A percentile compares a stretch with the other conserved stretches of the same genome.
Evolutionary conservation across 2,113 vertebrate species (phyloP).

Genomic region (Lycaon pictus): DNA sequence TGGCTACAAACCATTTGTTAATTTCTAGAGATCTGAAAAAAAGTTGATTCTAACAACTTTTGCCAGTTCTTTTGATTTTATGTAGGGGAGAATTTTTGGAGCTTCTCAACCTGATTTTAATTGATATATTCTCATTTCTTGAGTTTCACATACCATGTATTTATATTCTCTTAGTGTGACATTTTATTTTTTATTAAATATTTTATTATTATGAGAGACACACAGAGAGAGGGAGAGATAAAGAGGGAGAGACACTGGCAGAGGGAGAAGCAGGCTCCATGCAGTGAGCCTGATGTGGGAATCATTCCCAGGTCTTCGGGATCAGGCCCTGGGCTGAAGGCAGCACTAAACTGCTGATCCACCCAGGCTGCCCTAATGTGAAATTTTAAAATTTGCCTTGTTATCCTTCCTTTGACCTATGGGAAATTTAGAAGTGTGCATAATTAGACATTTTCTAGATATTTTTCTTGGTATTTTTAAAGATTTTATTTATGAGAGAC

Average conservation of each 20-base stretch:
- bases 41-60: background rate
- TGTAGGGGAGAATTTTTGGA: background rate
- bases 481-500: too few species aligned
- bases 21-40: background rate
- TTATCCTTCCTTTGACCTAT: background rate
- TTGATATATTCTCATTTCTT: background rate
- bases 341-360: too few species aligned
- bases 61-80: background rate
- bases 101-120: background rate
- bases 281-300: too few species aligned
- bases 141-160: background rate
- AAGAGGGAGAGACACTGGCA: too few species aligned
- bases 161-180: background rate
- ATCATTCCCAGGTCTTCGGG: too few species aligned
- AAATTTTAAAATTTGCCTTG: background rate
- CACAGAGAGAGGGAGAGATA: too few species aligned
- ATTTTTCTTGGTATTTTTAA: background rate
- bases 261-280: too few species aligned
- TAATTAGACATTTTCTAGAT: background rate
- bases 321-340: too few species aligned
- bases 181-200: background rate
- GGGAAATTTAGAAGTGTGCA: background rate
- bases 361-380: background rate
- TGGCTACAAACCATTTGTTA: background rate
- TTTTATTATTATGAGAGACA: too few species aligned